Percentiles rank a stretch among this genome's conserved stretches.
Evolutionary conservation across 2,113 vertebrate species (phyloP).

Genomic region (Oostethus manadensis): DNA sequence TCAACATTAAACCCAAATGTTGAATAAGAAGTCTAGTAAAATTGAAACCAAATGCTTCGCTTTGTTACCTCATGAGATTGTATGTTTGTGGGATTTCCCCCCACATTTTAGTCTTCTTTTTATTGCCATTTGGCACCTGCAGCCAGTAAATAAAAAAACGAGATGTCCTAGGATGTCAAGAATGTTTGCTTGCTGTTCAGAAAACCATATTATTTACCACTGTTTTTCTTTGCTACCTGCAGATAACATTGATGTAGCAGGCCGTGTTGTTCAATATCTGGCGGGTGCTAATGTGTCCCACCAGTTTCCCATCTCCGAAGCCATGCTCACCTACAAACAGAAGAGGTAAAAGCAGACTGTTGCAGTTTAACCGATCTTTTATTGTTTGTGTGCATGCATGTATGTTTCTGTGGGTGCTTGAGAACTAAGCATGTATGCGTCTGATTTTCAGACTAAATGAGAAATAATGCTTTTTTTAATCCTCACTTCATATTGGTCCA

Average conservation of each 20-base stretch:
- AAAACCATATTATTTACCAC: conserved; percentile 11
- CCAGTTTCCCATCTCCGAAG: conserved; percentile 80
- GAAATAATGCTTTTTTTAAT: conserved; percentile 11
- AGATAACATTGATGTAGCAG: conserved; percentile 67
- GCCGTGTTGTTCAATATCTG: conserved; percentile 62
- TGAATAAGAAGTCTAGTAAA: neutral
- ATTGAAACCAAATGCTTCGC: conserved; percentile 4
- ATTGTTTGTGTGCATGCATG: conserved; percentile 17
- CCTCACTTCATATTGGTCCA: neutral
- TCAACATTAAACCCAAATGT: conserved; percentile 1
- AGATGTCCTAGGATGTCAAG: neutral
- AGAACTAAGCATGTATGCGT: conserved; percentile 15
- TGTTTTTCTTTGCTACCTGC: conserved; percentile 17
- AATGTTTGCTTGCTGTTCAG: conserved; percentile 17
- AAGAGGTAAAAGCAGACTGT: conserved; percentile 53
- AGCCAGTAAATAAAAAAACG: conserved; percentile 9
- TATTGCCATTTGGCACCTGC: neutral
- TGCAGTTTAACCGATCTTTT: neutral
- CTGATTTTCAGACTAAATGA: conserved; percentile 4
- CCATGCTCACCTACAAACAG: conserved; percentile 79
- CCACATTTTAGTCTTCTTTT: neutral
- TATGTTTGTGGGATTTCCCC: neutral
- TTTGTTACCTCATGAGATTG: neutral
- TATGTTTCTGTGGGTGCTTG: conserved; percentile 11
- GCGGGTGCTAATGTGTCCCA: conserved; percentile 75